Base-by-base conservation (phyloP, 2,888 invertebrate species). In the Ramazzottius varieornatus region DNA sequence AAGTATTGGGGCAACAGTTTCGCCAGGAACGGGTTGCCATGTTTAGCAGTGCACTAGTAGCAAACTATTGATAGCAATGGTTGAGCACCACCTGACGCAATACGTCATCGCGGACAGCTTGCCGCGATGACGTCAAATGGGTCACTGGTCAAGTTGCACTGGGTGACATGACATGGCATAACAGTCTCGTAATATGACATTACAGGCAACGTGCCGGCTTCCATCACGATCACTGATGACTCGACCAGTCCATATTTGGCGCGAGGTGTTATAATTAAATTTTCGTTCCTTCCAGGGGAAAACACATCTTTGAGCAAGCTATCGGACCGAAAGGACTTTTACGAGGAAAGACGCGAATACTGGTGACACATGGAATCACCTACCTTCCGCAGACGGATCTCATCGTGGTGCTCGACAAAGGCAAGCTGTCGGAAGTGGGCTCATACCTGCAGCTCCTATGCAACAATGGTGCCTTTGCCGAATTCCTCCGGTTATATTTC, bases 321-420 rank as follows among this genome's bases (percentile, higher is more conserved):
- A 76, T 81, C 46, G 76, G 79, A 67, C 73, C 74, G 1, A 71
- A 74, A 8, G 80, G 80, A 20, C 46, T 80, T 1, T 72, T 81
- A 1, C 71, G 72, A 65, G 70, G 75, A 40, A 80, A 78, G 79
- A 93, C 94, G 0, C 81, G 94, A 67, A 78, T 98, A 63, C 81
- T 96, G 71, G 94, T 96, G 32, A 98, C 96, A 0, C 94, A 98
- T 76, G 87, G 89, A 69, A 85, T 96, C 66, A 88, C 90, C 13
- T 93, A 88, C 78, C 80, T 96, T 70, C 86, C 91, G 0, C 83
- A 88, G 72, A 87, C 88, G 1, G 89, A 96, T 78, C 81, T 85
- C 71, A 90, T 98, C 69, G 77, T 92, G 68, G 94, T 96, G 1
- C 76, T 98, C 72, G 85, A 85, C 72, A 82, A 86, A 71, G 96